Conservation (phyloP, 2,113 vertebrate species). For the Albula goreensis region DNA sequence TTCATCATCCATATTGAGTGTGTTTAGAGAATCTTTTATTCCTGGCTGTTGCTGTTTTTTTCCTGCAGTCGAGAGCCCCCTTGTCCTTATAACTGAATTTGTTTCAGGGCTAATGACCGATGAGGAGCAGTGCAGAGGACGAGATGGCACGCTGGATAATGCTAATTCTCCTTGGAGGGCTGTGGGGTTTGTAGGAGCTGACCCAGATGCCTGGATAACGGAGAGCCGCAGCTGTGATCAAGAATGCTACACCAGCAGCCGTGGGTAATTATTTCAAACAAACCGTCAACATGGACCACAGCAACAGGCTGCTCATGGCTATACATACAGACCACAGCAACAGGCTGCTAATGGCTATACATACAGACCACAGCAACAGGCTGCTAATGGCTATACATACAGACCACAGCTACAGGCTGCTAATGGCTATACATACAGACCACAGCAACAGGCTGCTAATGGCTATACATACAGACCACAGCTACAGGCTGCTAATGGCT, state of each 20-base stretch:
- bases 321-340: too few species aligned
- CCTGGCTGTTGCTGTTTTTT: neutral
- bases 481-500: too few species aligned
- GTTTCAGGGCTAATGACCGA: neutral
- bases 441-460: too few species aligned
- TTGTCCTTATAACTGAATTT: neutral
- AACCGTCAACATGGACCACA: neutral
- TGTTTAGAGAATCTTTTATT: neutral
- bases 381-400: too few species aligned
- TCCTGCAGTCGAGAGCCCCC: neutral
- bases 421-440: too few species aligned
- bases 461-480: too few species aligned
- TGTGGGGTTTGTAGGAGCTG: neutral
- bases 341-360: neutral
- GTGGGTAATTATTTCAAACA: neutral
- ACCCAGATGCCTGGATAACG: conserved; percentile 1
- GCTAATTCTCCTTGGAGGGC: neutral
- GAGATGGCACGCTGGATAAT: neutral
- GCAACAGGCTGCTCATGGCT: neutral
- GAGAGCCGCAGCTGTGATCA: neutral
- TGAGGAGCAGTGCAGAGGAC: neutral
- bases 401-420: too few species aligned
- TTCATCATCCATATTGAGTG: too few species aligned
- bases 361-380: too few species aligned
- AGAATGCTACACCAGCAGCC: neutral